Percentiles rank a stretch among this genome's conserved stretches.
These are phyloP conservation scores for Cygnus buccinator DNA, from an alignment of 2,113 vertebrate species.

Conservation along the genomic window DNA sequence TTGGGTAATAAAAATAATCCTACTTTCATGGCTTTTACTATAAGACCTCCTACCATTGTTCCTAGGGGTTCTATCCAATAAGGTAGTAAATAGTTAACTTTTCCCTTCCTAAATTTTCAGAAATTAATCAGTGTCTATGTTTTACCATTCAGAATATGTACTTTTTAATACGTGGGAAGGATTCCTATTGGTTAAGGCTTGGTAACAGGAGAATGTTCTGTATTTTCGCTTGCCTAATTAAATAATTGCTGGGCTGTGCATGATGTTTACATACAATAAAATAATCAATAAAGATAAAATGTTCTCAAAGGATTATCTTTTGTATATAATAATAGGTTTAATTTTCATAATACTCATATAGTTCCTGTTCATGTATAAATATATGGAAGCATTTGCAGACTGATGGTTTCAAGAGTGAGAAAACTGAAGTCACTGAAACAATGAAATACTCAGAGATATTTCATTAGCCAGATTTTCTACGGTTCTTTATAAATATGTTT, in stretches of 20 bases:
- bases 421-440: background rate
- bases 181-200: conserved; percentile 59
- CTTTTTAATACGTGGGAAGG: conserved; percentile 39
- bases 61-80: conserved; percentile 5
- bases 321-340: background rate
- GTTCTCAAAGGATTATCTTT: background rate
- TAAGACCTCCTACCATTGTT: background rate
- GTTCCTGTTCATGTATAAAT: background rate
- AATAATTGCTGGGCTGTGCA: background rate
- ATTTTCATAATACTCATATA: background rate
- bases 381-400: background rate
- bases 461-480: background rate
- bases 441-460: background rate
- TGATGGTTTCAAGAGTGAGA: background rate
- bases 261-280: conserved; percentile 72
- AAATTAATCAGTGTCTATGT: conserved; percentile 50
- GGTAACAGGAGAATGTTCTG: conserved; percentile 66
- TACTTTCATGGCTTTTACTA: background rate
- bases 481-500: background rate
- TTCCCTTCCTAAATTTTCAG: conserved; percentile 3
- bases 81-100: conserved; percentile 44
- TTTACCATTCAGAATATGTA: conserved; percentile 35
- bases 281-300: conserved; percentile 40
- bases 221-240: conserved; percentile 44
- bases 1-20: background rate